These are phyloP conservation scores for Cantharis flavilabris DNA, from an alignment of 2,888 invertebrate species.

Conservation along the genomic window DNA sequence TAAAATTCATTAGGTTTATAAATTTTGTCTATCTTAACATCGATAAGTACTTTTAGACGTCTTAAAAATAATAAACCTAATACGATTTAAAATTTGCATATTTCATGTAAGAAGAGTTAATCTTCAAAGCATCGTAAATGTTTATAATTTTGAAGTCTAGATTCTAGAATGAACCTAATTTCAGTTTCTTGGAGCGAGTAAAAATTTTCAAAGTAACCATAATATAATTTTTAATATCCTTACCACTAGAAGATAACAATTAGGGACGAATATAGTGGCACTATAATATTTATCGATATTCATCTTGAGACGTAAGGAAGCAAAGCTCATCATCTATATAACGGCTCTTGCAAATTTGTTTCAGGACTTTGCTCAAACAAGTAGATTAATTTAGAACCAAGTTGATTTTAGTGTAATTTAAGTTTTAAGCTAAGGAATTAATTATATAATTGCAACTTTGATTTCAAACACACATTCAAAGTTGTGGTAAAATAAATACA, in stretches of 20 bases:
- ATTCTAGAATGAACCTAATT: neutral
- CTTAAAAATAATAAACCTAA: neutral
- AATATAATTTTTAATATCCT: neutral
- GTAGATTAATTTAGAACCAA: neutral
- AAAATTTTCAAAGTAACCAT: neutral
- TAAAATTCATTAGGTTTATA: too few relatives aligned
- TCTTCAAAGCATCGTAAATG: neutral
- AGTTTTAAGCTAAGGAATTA: neutral
- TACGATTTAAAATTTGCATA: neutral
- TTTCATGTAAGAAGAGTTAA: neutral
- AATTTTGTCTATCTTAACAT: neutral
- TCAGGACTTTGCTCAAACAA: neutral
- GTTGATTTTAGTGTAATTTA: slow-evolving; percentile 1
- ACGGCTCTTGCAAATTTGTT: neutral
- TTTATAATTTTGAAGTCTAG: neutral
- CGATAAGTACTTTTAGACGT: neutral
- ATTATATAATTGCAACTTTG: neutral
- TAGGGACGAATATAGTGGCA: neutral
- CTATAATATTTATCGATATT: neutral
- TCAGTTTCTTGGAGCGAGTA: neutral
- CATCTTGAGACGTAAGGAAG: neutral
- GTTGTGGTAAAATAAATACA: neutral
- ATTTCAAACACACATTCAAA: neutral
- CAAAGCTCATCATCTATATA: neutral
- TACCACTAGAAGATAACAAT: neutral